These are phyloP conservation scores for Anisognathus igniventris DNA, from an alignment of 2,797 vertebrate species.

Conservation along the genomic window DNA sequence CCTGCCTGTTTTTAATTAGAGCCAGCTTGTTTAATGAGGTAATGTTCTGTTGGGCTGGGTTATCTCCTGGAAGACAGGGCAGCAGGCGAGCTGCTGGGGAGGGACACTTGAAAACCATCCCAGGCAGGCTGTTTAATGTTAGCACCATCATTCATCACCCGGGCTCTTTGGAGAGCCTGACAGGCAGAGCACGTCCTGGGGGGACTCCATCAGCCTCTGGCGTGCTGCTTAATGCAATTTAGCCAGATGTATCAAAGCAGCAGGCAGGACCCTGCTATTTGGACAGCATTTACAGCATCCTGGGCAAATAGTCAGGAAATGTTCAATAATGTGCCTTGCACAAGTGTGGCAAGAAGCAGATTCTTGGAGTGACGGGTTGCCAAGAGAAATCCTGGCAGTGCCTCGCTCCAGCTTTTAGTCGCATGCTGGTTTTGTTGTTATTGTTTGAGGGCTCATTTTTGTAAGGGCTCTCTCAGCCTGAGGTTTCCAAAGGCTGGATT, in stretches of 20 bases:
- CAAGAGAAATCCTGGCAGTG: slow-evolving; percentile 52
- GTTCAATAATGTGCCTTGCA: slow-evolving; percentile 67
- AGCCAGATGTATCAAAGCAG: slow-evolving; percentile 62
- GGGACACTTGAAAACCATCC: slow-evolving; percentile 55
- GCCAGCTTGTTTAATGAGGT: slow-evolving; percentile 65
- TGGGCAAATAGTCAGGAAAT: slow-evolving; percentile 70
- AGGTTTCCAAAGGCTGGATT: not conserved
- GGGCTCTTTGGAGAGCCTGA: slow-evolving; percentile 26
- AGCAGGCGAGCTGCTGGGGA: slow-evolving; percentile 60
- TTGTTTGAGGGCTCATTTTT: slow-evolving; percentile 30
- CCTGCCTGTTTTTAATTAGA: slow-evolving; percentile 65
- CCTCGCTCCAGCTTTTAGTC: slow-evolving; percentile 15
- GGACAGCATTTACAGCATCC: slow-evolving; percentile 65
- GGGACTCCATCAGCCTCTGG: slow-evolving; percentile 31
- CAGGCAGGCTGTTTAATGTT: slow-evolving; percentile 58
- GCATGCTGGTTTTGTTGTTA: slow-evolving; percentile 44
- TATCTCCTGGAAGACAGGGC: slow-evolving; percentile 62
- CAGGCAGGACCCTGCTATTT: slow-evolving; percentile 54
- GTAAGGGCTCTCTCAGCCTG: not conserved
- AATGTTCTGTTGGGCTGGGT: slow-evolving; percentile 44
- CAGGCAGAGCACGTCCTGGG: slow-evolving; percentile 35
- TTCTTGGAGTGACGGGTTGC: not conserved
- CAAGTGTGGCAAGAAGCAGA: slow-evolving; percentile 62
- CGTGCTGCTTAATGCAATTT: slow-evolving; percentile 41
- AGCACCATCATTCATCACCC: slow-evolving; percentile 60